Conservation (phyloP, 2,113 vertebrate genomes). For the Heterotis niloticus region DNA sequence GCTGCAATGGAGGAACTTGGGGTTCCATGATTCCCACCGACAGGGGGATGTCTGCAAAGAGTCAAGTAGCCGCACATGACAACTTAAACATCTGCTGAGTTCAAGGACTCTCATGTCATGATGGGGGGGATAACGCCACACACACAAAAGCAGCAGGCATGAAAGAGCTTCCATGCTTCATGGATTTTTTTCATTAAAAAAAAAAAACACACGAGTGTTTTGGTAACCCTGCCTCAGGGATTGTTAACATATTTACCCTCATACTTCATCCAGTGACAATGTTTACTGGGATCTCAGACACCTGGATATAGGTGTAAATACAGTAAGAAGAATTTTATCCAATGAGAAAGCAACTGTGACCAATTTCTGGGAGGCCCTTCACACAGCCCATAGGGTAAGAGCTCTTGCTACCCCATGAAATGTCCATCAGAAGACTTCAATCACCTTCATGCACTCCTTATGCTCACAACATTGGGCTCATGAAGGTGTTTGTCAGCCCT, state of each 20-base stretch:
- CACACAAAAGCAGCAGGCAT: neutral
- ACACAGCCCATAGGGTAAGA: no score
- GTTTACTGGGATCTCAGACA: no score
- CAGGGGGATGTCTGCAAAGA: slow-evolving; percentile 82
- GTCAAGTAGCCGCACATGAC: slow-evolving; percentile 10
- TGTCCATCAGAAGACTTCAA: no score
- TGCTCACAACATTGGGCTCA: no score
- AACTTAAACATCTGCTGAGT: neutral
- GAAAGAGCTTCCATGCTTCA: neutral
- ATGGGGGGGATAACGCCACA: neutral
- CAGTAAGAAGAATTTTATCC: no score
- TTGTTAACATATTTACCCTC: neutral
- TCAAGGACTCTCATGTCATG: neutral
- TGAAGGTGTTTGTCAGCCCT: neutral
- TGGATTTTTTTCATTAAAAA: neutral
- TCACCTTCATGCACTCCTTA: no score
- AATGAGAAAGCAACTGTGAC: no score
- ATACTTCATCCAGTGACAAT: no score
- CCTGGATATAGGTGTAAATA: no score
- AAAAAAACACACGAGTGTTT: neutral
- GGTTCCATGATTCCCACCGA: slow-evolving; percentile 88
- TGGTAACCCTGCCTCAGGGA: neutral
- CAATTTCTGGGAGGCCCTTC: no score
- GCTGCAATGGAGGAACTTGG: slow-evolving; percentile 76
- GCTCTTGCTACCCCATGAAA: no score